These are phyloP conservation scores for Coremacera marginata DNA, from an alignment of 2,888 invertebrate genomes.

Conservation along the genomic window DNA sequence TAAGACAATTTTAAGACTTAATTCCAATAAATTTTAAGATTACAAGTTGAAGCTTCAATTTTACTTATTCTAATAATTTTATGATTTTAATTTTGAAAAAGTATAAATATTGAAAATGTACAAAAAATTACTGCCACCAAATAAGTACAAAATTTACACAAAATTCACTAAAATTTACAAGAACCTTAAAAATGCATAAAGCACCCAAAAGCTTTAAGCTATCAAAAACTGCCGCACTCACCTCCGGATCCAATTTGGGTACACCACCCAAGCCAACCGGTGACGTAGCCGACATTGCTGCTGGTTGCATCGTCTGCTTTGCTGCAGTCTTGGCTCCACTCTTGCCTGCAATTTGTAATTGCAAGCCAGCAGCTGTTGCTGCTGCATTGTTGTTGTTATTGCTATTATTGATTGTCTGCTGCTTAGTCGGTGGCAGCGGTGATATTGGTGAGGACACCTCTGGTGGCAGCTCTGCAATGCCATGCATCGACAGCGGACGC, in stretches of 20 bases:
- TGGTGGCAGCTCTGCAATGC: conserved; percentile 72
- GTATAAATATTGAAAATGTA: not conserved
- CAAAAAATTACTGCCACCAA: not conserved
- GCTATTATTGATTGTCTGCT: conserved; percentile 40
- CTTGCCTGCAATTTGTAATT: conserved; percentile 54
- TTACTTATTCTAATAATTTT: not conserved
- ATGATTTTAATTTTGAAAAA: not conserved
- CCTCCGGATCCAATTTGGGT: conserved; percentile 74
- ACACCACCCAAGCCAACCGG: conserved; percentile 47
- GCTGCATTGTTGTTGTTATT: conserved; percentile 49
- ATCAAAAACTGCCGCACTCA: conserved; percentile 60
- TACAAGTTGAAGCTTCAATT: not conserved
- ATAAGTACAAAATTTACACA: conserved; percentile 7
- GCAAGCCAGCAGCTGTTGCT: conserved; percentile 43
- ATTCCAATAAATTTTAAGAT: not conserved
- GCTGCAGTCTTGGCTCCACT: conserved; percentile 65
- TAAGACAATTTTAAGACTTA: conserved; percentile 3
- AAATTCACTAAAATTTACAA: not conserved
- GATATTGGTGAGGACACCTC: conserved; percentile 63
- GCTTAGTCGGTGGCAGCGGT: conserved; percentile 45
- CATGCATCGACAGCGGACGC: conserved; percentile 78
- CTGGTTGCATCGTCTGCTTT: conserved; percentile 69
- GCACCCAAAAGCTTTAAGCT: not conserved
- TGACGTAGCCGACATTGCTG: conserved; percentile 67
- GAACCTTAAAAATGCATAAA: not conserved